A percentile compares a stretch with the other conserved stretches of the same genome.
Evolutionary conservation across 2,113 vertebrate species (phyloP).

Genomic region (Motacilla tschutschensis): DNA sequence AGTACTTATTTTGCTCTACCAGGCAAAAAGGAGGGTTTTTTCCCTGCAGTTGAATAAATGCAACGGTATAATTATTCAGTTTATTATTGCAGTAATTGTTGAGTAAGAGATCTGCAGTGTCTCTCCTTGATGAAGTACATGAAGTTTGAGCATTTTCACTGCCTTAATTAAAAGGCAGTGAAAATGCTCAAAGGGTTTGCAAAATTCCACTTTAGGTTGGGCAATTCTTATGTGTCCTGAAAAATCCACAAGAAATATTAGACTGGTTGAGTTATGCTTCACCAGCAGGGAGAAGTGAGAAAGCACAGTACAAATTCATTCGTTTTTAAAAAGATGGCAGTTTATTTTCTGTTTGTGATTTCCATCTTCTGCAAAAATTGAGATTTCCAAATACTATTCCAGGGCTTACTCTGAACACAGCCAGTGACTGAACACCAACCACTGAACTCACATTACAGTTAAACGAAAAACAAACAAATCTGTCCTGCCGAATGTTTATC

Average conservation of each 20-base stretch:
- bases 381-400: not conserved
- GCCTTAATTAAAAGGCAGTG: not conserved
- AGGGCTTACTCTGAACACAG: not conserved
- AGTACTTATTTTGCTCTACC: slow-evolving; percentile 74
- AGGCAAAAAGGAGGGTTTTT: slow-evolving; percentile 60
- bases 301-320: not conserved
- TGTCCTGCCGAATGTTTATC: not conserved
- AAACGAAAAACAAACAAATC: not conserved
- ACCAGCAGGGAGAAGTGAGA: not conserved
- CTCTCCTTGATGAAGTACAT: not conserved
- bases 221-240: not conserved
- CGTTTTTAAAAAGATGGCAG: not conserved
- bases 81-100: not conserved
- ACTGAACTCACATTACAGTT: not conserved
- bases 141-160: too few species aligned
- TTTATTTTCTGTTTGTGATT: not conserved
- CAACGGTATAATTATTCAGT: not conserved
- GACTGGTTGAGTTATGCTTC: not conserved
- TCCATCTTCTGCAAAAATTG: not conserved
- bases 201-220: not conserved
- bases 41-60: slow-evolving; percentile 28
- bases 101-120: not conserved
- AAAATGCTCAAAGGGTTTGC: not conserved
- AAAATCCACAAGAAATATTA: not conserved
- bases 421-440: not conserved